Base-by-base conservation (phyloP, 2,797 vertebrate genomes). In the Chloroceryle amazona region DNA sequence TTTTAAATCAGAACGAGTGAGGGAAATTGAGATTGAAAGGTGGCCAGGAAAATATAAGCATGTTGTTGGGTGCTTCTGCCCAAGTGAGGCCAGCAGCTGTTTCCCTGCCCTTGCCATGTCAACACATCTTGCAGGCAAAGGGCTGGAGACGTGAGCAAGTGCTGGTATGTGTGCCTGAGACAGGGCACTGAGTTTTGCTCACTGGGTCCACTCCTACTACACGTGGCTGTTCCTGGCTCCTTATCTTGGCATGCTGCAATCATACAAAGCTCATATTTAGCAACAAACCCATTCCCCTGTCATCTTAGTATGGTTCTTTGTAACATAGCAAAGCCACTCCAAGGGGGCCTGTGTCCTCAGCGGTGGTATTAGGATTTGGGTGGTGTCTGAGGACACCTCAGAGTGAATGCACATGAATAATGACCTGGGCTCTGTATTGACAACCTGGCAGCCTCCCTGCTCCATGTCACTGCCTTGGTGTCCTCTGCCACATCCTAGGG, bases 121-220 rank as follows among this genome's bases (percentile, higher is more conserved):
- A 86, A 49, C 31, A 5, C 0, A 0, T 25, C 33, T 61, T n/a
- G 35, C 14, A 25, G 52, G 37, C 0, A 10, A 9, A 61, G 86
- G 37, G 49, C 19, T 51, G 89, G 42, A 49, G 80, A 17, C 15
- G 9, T 3, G 28, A 49, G 63, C 17, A 4, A 2, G 3, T 8
- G 46, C 19, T 51, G 54, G 13, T 1, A 6, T 1, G 1, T 10
- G 23, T n/a, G 28, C 31, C 55, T 5, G 11, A 4, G 13, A 13
- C 26, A 2, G 1, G 26, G 52, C 3, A 2, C 31, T 31, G 12
- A 1, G 17, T 60, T 73, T 39, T 46, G 19, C 21, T 39, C 1
- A 0, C 17, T 7, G 18, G 18, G 8, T 33, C 31, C 1, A 4
- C 3, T 55, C 51, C 46, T 33, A 3, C 2, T 2, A 8, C 14